These are phyloP conservation scores for Scartelaos histophorus DNA, from an alignment of 2,113 vertebrate genomes.

Conservation along the genomic window DNA sequence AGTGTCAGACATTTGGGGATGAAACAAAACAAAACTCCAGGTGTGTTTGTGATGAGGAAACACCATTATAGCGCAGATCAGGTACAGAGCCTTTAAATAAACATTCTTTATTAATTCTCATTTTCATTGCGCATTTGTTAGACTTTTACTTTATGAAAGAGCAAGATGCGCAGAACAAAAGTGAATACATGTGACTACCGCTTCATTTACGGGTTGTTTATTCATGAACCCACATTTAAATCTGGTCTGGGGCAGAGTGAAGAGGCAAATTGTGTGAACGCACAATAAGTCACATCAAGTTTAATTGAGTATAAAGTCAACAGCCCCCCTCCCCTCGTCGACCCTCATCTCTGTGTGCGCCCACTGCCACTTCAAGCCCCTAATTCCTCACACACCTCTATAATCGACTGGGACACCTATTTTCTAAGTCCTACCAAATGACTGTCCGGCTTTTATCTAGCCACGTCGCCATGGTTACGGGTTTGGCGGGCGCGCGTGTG, in stretches of 20 bases:
- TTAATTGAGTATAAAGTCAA: slow-evolving; percentile 61
- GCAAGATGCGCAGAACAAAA: background rate
- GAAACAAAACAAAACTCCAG: too few relatives aligned
- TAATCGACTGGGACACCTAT: slow-evolving; percentile 57
- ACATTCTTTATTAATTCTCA: too few relatives aligned
- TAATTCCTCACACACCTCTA: slow-evolving; percentile 45
- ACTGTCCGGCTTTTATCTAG: slow-evolving; percentile 50
- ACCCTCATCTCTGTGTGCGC: background rate
- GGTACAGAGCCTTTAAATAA: too few relatives aligned
- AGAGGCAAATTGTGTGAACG: slow-evolving; percentile 39
- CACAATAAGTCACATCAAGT: slow-evolving; percentile 32
- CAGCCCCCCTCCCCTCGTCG: background rate
- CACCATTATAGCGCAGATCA: too few relatives aligned
- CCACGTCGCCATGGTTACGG: slow-evolving; percentile 62
- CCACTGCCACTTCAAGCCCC: slow-evolving; percentile 7
- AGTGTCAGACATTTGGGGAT: too few relatives aligned
- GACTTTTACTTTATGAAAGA: too few relatives aligned
- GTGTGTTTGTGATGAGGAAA: too few relatives aligned
- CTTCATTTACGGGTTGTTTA: slow-evolving; percentile 5
- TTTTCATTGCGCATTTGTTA: too few relatives aligned
- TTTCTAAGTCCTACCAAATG: slow-evolving; percentile 47
- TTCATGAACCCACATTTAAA: slow-evolving; percentile 17
- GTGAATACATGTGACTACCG: background rate
- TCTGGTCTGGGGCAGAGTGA: background rate
- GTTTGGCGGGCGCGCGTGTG: slow-evolving; percentile 23